These are phyloP conservation scores for Rhadina sibilatrix DNA, from an alignment of 2,113 vertebrate genomes.

Conservation along the genomic window DNA sequence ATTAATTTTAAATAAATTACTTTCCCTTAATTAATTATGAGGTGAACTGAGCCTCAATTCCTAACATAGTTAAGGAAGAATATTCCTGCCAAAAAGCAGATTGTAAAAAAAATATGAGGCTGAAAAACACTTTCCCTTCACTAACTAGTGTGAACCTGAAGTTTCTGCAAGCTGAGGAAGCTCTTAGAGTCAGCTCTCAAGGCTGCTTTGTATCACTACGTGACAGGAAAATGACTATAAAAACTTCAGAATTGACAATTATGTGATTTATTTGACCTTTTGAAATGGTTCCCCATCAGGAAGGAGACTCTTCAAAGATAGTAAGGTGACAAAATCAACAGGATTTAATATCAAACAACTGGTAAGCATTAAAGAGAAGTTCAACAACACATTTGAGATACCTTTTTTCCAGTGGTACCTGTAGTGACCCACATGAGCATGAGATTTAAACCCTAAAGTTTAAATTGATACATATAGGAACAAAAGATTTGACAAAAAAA, in stretches of 20 bases:
- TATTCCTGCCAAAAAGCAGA: neutral
- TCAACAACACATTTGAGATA: neutral
- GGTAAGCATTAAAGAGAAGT: neutral
- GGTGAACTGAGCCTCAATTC: neutral
- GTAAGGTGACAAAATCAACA: neutral
- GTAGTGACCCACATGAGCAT: rapidly evolving
- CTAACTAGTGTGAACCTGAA: neutral
- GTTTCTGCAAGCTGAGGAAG: neutral
- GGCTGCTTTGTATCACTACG: neutral
- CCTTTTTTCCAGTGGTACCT: neutral
- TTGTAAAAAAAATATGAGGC: neutral
- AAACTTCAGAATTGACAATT: neutral
- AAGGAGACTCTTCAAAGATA: neutral
- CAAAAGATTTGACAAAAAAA: neutral
- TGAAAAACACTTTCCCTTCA: neutral
- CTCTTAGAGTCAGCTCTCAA: neutral
- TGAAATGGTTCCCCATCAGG: neutral
- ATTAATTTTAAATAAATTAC: neutral
- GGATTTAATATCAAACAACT: neutral
- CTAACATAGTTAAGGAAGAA: neutral
- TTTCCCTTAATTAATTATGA: constrained; percentile 20
- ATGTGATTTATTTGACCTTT: neutral
- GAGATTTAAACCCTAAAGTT: neutral
- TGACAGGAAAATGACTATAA: neutral
- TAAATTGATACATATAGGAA: neutral